Conservation (phyloP, 2,113 vertebrate genomes). For the Syngnathus typhle region DNA sequence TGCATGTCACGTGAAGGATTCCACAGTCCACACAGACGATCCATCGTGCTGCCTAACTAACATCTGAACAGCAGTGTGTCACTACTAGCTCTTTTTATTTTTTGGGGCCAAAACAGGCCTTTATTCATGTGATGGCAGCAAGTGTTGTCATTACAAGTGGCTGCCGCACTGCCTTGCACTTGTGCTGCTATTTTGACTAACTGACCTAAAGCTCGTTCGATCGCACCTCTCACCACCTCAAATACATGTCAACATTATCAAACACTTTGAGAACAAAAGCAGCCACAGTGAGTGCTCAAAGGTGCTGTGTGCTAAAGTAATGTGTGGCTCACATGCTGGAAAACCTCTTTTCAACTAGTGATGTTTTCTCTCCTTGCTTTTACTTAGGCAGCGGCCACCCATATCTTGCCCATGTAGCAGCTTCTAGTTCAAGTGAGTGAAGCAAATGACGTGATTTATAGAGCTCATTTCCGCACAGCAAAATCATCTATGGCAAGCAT, state of each 20-base stretch:
- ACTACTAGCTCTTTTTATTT: not conserved
- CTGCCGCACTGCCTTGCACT: constrained; percentile 24
- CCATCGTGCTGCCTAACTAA: constrained; percentile 14
- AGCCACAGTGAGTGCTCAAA: constrained; percentile 32
- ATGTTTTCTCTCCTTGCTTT: constrained; percentile 45
- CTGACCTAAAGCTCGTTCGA: constrained; percentile 30
- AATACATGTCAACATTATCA: constrained; percentile 48
- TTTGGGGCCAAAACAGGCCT: constrained; percentile 25
- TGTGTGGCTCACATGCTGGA: constrained; percentile 44
- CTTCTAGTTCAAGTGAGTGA: constrained; percentile 80
- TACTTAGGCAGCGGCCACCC: constrained; percentile 78
- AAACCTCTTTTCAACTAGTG: constrained; percentile 39
- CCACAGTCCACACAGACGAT: constrained; percentile 28
- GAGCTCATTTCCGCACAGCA: constrained; percentile 6
- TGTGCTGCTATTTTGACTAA: constrained; percentile 15
- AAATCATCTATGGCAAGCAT: not conserved
- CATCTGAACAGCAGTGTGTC: constrained; percentile 24
- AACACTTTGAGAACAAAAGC: constrained; percentile 28
- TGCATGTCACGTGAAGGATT: constrained; percentile 30
- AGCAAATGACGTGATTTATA: constrained; percentile 8
- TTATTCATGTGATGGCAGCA: constrained; percentile 39
- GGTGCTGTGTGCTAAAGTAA: constrained; percentile 49
- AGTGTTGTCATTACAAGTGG: constrained; percentile 37
- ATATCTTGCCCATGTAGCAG: constrained; percentile 75
- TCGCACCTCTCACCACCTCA: constrained; percentile 32